These are phyloP conservation scores for Coendou prehensilis DNA, from an alignment of 2,797 vertebrate species.

Conservation along the genomic window DNA sequence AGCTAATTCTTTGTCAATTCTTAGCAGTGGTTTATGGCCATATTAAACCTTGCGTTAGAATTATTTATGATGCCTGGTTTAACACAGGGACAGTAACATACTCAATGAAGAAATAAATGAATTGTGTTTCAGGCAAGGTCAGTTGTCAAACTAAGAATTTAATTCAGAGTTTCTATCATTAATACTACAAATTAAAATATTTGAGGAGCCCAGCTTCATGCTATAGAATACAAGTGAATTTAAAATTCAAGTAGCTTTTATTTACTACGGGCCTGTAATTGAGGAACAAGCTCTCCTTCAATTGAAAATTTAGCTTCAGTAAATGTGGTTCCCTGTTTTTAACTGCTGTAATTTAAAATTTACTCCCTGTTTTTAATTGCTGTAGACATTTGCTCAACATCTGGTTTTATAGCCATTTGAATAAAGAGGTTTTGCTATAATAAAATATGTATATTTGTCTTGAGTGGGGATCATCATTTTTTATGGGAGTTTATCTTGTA, in stretches of 20 bases:
- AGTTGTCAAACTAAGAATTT: constrained; percentile 73
- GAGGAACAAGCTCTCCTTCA: constrained; percentile 45
- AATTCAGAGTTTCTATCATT: constrained; percentile 69
- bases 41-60: constrained; percentile 64
- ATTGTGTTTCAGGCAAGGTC: constrained; percentile 68
- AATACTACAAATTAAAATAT: constrained; percentile 59
- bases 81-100: constrained; percentile 46
- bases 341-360: constrained; percentile 72
- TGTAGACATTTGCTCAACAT: constrained; percentile 61
- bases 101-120: constrained; percentile 63
- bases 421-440: constrained; percentile 61
- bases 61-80: constrained; percentile 62
- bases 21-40: constrained; percentile 59
- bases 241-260: constrained; percentile 70
- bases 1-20: constrained; percentile 70
- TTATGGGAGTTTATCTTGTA: constrained; percentile 56
- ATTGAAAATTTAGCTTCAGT: constrained; percentile 65
- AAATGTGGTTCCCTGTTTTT: constrained; percentile 61
- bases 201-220: constrained; percentile 51
- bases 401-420: constrained; percentile 76
- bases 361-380: constrained; percentile 75
- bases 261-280: constrained; percentile 67
- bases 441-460: constrained; percentile 67
- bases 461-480: constrained; percentile 58
- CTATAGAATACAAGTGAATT: constrained; percentile 39